Conservation (phyloP, 2,888 invertebrate genomes). For the Hyppa rectilinea region DNA sequence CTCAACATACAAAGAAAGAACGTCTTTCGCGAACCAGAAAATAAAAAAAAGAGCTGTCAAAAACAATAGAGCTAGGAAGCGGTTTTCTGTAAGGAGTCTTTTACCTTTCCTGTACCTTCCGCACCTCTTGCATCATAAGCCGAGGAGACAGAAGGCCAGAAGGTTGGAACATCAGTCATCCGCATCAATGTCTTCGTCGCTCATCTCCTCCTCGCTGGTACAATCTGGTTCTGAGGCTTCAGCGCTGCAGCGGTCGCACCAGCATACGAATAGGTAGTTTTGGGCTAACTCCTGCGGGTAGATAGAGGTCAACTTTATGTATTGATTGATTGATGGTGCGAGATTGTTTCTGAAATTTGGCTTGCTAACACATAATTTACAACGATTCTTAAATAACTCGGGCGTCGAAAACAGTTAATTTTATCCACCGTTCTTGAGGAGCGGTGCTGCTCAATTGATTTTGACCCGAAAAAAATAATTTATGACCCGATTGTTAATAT, state of each 20-base stretch:
- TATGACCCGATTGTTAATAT: not conserved
- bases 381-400: not conserved
- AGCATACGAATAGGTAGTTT: constrained; percentile 95
- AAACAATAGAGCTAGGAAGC: constrained; percentile 15
- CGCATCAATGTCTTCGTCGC: constrained; percentile 87
- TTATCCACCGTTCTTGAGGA: not conserved
- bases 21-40: constrained; percentile 24
- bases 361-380: not conserved
- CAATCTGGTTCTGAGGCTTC: constrained; percentile 94
- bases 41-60: constrained; percentile 29
- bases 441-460: not conserved
- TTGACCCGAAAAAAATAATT: not conserved
- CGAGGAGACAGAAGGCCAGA: constrained; percentile 87
- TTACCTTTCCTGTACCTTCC: constrained; percentile 39
- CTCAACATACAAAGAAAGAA: constrained; percentile 35
- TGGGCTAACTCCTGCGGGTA: constrained; percentile 90
- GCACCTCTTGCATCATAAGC: constrained; percentile 74
- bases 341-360: too few species aligned
- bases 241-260: constrained; percentile 94
- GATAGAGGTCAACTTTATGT: too few species aligned
- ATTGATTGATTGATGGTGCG: too few species aligned
- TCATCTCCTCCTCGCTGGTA: constrained; percentile 95
- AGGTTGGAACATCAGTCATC: constrained; percentile 90
- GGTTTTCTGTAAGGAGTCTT: constrained; percentile 31
- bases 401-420: not conserved